Conservation (phyloP, 2,888 invertebrate genomes). For the Drosophila multiciliata region DNA sequence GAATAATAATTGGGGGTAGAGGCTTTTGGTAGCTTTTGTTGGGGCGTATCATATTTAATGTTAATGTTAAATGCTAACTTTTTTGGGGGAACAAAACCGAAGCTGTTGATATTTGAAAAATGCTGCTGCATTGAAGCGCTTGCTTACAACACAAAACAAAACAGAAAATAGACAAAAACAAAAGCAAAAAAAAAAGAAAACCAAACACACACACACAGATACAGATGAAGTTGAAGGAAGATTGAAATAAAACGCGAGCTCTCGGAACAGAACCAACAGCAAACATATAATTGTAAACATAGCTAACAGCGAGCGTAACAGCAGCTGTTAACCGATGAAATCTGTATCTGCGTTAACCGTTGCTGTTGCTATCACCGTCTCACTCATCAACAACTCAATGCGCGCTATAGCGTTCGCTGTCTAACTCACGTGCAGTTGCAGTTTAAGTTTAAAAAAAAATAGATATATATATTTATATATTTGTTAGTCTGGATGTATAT, state of each 20-base stretch:
- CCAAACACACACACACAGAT: conserved; percentile 24
- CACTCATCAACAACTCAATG: conserved; percentile 47
- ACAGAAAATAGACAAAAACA: conserved; percentile 17
- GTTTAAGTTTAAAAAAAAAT: conserved; percentile 37
- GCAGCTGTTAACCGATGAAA: conserved; percentile 15
- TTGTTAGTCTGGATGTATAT: conserved; percentile 33
- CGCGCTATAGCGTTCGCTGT: conserved; percentile 58
- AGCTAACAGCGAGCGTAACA: conserved; percentile 9
- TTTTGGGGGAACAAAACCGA: conserved; percentile 35
- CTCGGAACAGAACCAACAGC: conserved; percentile 58
- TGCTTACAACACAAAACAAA: conserved; percentile 42
- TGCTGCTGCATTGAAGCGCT: conserved; percentile 66
- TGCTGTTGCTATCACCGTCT: conserved; percentile 29
- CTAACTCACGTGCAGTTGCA: conserved; percentile 57
- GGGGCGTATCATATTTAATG: conserved; percentile 59
- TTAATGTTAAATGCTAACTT: conserved; percentile 58
- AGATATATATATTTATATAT: conserved; percentile 25
- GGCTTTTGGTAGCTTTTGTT: conserved; percentile 8
- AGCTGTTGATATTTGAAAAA: conserved; percentile 68
- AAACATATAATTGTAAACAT: conserved; percentile 15
- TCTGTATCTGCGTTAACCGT: conserved; percentile 9
- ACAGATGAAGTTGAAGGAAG: conserved; percentile 6
- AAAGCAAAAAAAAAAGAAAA: conserved; percentile 11
- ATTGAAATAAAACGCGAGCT: conserved; percentile 45
- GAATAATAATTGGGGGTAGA: background rate